phyloP scores from a whole-genome alignment of 2,113 vertebrate species.

The Entelurus aequoreus region DNA sequence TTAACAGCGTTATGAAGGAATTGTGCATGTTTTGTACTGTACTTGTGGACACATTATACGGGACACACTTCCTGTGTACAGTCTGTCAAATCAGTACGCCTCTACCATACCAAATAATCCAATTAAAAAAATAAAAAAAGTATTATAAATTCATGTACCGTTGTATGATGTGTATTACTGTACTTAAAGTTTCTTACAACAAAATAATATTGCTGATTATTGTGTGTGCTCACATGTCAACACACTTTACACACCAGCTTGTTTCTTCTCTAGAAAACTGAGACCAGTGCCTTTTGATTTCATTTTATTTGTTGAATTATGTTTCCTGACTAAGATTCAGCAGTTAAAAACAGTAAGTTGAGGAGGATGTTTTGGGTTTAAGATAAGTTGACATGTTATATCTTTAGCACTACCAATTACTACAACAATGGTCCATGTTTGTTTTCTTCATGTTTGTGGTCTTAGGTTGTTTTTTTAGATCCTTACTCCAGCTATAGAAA shows the following conservation, averaged over 20 bases:
- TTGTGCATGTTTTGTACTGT: too few species aligned
- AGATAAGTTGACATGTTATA: background rate
- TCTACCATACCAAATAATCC: too few species aligned
- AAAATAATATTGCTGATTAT: too few species aligned
- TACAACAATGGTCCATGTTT: background rate
- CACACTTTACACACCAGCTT: background rate
- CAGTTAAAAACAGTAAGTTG: constrained; percentile 20
- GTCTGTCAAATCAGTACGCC: too few species aligned
- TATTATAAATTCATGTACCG: too few species aligned
- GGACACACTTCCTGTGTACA: too few species aligned
- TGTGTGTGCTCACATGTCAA: too few species aligned
- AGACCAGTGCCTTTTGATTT: constrained; percentile 42
- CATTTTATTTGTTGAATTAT: constrained; percentile 60
- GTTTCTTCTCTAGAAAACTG: constrained; percentile 46
- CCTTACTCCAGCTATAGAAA: background rate
- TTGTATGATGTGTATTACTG: too few species aligned
- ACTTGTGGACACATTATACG: too few species aligned
- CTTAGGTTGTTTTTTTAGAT: background rate
- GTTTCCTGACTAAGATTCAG: constrained; percentile 34
- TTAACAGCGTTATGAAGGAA: too few species aligned
- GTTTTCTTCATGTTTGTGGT: background rate
- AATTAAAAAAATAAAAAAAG: too few species aligned
- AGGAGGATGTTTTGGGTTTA: constrained; percentile 23
- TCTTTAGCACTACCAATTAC: background rate
- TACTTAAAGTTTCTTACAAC: too few species aligned